A percentile compares a stretch with the other conserved stretches of the same genome.
Evolutionary conservation across 2,797 vertebrate species (phyloP).

Genomic region (Gymnopithys bicolor): DNA sequence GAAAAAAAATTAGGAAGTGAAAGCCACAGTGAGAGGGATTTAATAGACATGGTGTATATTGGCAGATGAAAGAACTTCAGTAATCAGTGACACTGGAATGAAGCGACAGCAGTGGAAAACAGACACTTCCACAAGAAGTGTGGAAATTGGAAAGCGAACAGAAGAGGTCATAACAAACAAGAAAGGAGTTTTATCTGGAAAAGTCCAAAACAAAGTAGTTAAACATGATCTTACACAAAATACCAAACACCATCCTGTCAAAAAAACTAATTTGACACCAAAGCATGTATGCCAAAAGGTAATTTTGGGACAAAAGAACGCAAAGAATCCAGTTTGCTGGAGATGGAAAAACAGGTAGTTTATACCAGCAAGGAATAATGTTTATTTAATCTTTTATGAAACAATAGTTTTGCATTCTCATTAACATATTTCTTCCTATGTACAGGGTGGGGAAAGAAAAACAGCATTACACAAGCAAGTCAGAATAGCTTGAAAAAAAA

Average conservation of each 20-base stretch:
- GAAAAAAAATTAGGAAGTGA: not conserved
- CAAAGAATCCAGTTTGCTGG: not conserved
- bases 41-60: not conserved
- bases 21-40: not conserved
- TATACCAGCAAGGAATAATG: not conserved
- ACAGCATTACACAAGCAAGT: not conserved
- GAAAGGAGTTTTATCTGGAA: not conserved
- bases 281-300: not conserved
- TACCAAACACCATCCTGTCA: not conserved
- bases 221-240: not conserved
- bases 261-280: not conserved
- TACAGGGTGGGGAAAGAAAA: rapidly evolving
- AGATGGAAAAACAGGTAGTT: not conserved
- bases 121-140: not conserved
- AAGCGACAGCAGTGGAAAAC: not conserved
- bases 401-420: not conserved
- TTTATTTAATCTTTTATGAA: not conserved
- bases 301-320: not conserved
- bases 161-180: not conserved
- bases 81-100: not conserved
- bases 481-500: not conserved
- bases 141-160: conserved; percentile 11
- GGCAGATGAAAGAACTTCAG: not conserved
- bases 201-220: not conserved
- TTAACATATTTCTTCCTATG: not conserved